These are phyloP conservation scores for Spisula solida DNA, from an alignment of 2,888 invertebrate genomes.

Conservation along the genomic window DNA sequence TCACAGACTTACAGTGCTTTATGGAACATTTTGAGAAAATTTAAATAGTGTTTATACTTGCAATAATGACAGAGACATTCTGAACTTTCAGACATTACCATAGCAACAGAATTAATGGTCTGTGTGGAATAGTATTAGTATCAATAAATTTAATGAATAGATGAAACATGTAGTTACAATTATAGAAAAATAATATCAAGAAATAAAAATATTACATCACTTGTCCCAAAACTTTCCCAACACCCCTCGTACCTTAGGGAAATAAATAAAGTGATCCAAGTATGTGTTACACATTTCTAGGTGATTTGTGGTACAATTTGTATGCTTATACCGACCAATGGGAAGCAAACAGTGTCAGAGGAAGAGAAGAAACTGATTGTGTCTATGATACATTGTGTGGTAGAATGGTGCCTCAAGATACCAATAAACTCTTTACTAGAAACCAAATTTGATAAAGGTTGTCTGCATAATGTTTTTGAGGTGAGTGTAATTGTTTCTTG, in stretches of 20 bases:
- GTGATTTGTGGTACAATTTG: constrained; percentile 61
- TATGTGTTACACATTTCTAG: constrained; percentile 29
- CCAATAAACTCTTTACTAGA: constrained; percentile 89
- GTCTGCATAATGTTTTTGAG: constrained; percentile 85
- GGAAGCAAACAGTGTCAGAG: constrained; percentile 41
- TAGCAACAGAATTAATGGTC: no score
- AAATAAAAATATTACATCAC: no score
- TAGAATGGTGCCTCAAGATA: constrained; percentile 97
- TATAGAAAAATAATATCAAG: no score
- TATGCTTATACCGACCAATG: constrained; percentile 60
- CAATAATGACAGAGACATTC: no score
- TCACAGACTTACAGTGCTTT: no score
- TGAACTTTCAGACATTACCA: no score
- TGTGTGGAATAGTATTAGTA: no score
- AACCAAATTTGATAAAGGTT: constrained; percentile 83
- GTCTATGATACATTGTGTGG: constrained; percentile 95
- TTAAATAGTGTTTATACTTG: no score
- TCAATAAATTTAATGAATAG: no score
- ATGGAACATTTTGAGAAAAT: no score
- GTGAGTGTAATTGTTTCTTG: constrained; percentile 64
- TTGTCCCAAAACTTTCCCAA: no score
- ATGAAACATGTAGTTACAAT: no score
- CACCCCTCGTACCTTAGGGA: background rate
- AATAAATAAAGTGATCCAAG: background rate
- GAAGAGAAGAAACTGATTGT: constrained; percentile 90